These are phyloP conservation scores for Drosophila anceps DNA, from an alignment of 2,888 invertebrate species.

Conservation along the genomic window DNA sequence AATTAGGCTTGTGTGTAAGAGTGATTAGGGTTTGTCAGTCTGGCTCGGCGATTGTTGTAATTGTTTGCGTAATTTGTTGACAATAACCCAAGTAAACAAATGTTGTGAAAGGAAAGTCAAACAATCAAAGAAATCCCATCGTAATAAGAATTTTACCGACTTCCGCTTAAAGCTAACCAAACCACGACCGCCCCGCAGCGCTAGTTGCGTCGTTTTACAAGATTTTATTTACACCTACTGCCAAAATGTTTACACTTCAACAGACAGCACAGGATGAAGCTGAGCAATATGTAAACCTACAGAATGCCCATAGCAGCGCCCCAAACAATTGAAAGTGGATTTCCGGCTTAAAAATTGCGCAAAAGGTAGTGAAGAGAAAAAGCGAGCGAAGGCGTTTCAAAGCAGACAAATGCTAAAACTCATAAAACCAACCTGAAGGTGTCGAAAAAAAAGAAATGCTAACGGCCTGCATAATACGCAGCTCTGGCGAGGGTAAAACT, in stretches of 20 bases:
- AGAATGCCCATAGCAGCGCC: slow-evolving; percentile 67
- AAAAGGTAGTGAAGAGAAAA: slow-evolving; percentile 42
- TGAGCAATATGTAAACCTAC: slow-evolving; percentile 75
- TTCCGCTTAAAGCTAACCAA: slow-evolving; percentile 53
- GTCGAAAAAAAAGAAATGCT: slow-evolving; percentile 47
- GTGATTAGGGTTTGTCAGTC: slow-evolving; percentile 33
- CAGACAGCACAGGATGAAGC: slow-evolving; percentile 53
- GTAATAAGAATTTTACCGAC: slow-evolving; percentile 62
- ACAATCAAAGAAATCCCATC: slow-evolving; percentile 43
- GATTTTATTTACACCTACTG: slow-evolving; percentile 80
- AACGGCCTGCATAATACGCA: slow-evolving; percentile 57
- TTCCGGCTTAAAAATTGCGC: slow-evolving; percentile 76
- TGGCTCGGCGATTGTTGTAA: slow-evolving; percentile 22
- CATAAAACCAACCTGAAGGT: slow-evolving; percentile 59
- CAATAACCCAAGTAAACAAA: slow-evolving; percentile 38
- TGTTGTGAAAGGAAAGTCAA: slow-evolving; percentile 31
- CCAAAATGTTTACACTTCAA: slow-evolving; percentile 81
- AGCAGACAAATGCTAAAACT: slow-evolving; percentile 60
- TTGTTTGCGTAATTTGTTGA: slow-evolving; percentile 48
- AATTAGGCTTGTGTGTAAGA: slow-evolving; percentile 11
- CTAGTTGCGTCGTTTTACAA: slow-evolving; percentile 60
- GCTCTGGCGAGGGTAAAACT: slow-evolving; percentile 16
- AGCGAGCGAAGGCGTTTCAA: slow-evolving; percentile 25
- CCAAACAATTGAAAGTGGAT: slow-evolving; percentile 83
- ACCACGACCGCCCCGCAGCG: slow-evolving; percentile 38